phyloP scores from a whole-genome alignment of 2,888 invertebrate genomes.

The Euclidia mi region DNA sequence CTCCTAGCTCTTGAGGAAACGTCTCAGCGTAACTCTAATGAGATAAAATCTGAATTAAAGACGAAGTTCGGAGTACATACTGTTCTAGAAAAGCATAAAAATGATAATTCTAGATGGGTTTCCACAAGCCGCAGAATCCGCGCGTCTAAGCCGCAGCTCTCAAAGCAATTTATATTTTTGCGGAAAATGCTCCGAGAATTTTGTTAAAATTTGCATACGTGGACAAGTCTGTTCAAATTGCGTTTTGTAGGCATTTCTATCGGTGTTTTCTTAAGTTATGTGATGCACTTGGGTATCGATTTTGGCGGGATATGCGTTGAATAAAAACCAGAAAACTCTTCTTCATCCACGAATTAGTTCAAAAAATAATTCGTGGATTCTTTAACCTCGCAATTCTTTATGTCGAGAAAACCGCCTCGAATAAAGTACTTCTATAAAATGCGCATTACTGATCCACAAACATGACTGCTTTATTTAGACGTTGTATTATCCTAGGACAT shows the following conservation, averaged over 20 bases:
- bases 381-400: constrained; percentile 40
- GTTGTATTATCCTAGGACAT: constrained; percentile 10
- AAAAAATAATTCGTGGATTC: constrained; percentile 23
- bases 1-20: no score
- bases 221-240: constrained; percentile 27
- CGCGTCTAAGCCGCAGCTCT: constrained; percentile 21
- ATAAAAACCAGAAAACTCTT: no score
- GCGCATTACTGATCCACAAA: constrained; percentile 22
- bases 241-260: constrained; percentile 19
- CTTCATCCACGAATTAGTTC: no score
- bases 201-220: constrained; percentile 28
- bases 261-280: constrained; percentile 21
- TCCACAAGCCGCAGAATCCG: constrained; percentile 20
- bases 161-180: constrained; percentile 23
- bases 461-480: constrained; percentile 37
- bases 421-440: constrained; percentile 23
- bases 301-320: constrained; percentile 19
- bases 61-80: background rate
- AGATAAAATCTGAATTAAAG: constrained; percentile 8
- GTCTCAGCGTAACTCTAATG: background rate
- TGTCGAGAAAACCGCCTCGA: constrained; percentile 14
- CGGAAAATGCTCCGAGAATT: constrained; percentile 14
- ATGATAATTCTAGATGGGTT: constrained; percentile 17
- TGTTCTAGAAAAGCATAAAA: constrained; percentile 12
- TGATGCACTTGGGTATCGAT: constrained; percentile 25